phyloP scores from a whole-genome alignment of 1,140 invertebrate species.

The Leptinotarsa texana region DNA sequence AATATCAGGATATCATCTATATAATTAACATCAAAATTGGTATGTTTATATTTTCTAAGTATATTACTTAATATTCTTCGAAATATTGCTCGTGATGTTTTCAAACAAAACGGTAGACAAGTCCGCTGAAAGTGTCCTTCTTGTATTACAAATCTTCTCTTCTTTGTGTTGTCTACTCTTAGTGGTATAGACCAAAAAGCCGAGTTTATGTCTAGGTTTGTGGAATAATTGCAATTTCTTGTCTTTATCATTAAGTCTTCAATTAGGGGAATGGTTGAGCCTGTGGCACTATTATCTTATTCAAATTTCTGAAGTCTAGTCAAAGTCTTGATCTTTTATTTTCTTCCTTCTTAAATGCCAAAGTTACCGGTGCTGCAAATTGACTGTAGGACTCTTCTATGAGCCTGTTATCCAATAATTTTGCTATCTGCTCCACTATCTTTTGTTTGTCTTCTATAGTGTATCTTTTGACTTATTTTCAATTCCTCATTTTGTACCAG shows the following conservation, averaged over 20 bases:
- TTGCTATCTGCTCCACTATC: no score
- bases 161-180: constrained; percentile 47
- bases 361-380: no score
- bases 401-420: no score
- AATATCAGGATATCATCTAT: constrained; percentile 52
- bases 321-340: no score
- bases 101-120: constrained; percentile 49
- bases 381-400: no score
- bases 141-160: constrained; percentile 54
- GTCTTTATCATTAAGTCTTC: neutral
- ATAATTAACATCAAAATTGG: constrained; percentile 41
- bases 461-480: no score
- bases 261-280: no score
- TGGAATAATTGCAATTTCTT: neutral
- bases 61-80: constrained; percentile 50
- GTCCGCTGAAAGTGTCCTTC: constrained; percentile 52
- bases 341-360: no score
- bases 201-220: constrained; percentile 42
- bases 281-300: no score
- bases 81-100: constrained; percentile 51
- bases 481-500: no score
- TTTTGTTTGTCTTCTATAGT: no score
- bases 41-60: constrained; percentile 47
- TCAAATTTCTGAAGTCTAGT: no score
- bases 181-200: constrained; percentile 55